Evolutionary conservation across 2,888 invertebrate genomes (phyloP).

Genomic region (Rhorus exstirpatorius): DNA sequence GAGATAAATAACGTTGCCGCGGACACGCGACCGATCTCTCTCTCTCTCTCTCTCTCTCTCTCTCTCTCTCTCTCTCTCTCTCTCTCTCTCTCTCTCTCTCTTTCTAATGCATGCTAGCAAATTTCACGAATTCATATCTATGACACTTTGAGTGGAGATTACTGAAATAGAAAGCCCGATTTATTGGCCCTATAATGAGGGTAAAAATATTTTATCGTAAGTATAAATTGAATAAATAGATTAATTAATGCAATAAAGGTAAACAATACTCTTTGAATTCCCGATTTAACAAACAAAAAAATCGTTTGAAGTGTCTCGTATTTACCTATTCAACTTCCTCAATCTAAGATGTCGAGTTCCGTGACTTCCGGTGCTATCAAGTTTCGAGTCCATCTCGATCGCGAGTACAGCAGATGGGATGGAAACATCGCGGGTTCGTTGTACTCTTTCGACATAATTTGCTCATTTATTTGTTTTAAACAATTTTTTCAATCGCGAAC

Average conservation of each 20-base stretch:
- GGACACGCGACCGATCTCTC: slow-evolving; percentile 18
- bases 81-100: no score
- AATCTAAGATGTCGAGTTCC: slow-evolving; percentile 51
- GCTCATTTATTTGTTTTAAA: slow-evolving; percentile 16
- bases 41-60: no score
- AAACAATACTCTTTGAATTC: not conserved
- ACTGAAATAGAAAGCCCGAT: not conserved
- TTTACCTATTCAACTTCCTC: slow-evolving; percentile 66
- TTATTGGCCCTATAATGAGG: not conserved
- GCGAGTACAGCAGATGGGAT: slow-evolving; percentile 43
- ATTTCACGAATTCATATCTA: slow-evolving; percentile 27
- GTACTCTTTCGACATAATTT: slow-evolving; percentile 57
- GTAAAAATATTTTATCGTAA: not conserved
- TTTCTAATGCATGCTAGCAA: slow-evolving; percentile 28
- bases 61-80: no score
- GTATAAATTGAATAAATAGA: not conserved
- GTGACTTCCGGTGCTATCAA: slow-evolving; percentile 29
- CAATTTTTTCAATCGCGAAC: not conserved
- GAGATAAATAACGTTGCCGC: slow-evolving; percentile 60
- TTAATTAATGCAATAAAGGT: not conserved
- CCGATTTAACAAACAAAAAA: not conserved
- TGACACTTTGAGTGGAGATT: slow-evolving; percentile 6
- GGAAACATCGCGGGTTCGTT: slow-evolving; percentile 58
- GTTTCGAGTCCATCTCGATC: slow-evolving; percentile 44
- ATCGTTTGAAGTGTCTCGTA: not conserved